Evolutionary conservation across 2,888 invertebrate species (phyloP).

Genomic region (Melitaea athalia): DNA sequence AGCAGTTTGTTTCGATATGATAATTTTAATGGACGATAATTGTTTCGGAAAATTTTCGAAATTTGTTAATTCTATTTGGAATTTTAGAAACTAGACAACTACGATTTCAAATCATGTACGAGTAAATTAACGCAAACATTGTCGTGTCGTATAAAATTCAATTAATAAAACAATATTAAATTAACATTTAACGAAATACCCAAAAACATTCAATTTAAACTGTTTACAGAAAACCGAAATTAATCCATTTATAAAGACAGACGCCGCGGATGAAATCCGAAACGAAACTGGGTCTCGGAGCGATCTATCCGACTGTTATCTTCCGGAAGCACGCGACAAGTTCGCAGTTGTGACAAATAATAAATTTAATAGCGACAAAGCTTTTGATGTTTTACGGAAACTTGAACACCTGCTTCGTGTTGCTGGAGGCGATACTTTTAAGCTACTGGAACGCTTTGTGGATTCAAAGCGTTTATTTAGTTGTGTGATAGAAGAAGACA

Average conservation of each 20-base stretch:
- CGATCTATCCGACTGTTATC: constrained; percentile 25
- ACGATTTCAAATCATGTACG: not conserved
- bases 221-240: constrained; percentile 4
- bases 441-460: no score
- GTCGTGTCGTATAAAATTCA: not conserved
- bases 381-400: constrained; percentile 6
- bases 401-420: constrained; percentile 4
- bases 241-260: constrained; percentile 19
- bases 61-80: not conserved
- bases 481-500: no score
- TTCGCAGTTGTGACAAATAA: constrained; percentile 22
- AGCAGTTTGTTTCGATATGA: not conserved
- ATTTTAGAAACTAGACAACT: not conserved
- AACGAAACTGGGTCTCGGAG: constrained; percentile 16
- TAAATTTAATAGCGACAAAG: constrained; percentile 22
- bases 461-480: no score
- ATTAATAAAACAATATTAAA: not conserved
- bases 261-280: constrained; percentile 14
- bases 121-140: not conserved
- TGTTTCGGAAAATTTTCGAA: not conserved
- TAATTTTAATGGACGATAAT: not conserved
- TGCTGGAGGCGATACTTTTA: no score
- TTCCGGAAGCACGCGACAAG: constrained; percentile 19
- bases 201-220: not conserved
- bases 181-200: not conserved